Percentiles rank a stretch among this genome's conserved stretches.
Evolutionary conservation across 2,113 vertebrate species (phyloP).

Genomic region (Eurystomus gularis): DNA sequence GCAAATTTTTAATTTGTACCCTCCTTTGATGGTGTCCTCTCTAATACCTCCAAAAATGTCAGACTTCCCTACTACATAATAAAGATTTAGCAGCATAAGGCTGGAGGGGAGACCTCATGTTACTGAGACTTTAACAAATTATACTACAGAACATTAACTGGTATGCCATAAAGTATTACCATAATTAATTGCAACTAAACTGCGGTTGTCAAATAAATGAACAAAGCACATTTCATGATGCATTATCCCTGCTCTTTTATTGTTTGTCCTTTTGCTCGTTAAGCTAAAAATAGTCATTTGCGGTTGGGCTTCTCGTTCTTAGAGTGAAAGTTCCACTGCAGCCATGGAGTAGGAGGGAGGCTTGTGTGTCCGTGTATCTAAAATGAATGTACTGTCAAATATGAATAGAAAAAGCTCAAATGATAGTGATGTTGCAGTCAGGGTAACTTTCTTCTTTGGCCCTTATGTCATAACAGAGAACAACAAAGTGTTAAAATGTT

Average conservation of each 20-base stretch:
- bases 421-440: background rate
- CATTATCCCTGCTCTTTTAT: background rate
- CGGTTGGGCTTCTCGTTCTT: background rate
- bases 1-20: background rate
- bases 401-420: background rate
- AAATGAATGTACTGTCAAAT: background rate
- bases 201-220: constrained; percentile 45
- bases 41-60: background rate
- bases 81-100: background rate
- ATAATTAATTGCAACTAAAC: constrained; percentile 58
- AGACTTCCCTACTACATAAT: background rate
- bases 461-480: background rate
- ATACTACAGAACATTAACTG: background rate
- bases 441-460: background rate
- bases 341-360: background rate
- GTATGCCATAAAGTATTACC: constrained; percentile 9
- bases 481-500: background rate
- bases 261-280: constrained; percentile 39
- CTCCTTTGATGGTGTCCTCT: background rate
- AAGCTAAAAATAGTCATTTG: constrained; percentile 27
- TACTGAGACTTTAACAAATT: background rate
- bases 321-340: background rate
- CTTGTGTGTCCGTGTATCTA: fast-evolving
- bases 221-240: constrained; percentile 28
- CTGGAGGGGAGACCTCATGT: background rate